phyloP scores from a whole-genome alignment of 2,113 vertebrate species.

The Pipra filicauda region DNA sequence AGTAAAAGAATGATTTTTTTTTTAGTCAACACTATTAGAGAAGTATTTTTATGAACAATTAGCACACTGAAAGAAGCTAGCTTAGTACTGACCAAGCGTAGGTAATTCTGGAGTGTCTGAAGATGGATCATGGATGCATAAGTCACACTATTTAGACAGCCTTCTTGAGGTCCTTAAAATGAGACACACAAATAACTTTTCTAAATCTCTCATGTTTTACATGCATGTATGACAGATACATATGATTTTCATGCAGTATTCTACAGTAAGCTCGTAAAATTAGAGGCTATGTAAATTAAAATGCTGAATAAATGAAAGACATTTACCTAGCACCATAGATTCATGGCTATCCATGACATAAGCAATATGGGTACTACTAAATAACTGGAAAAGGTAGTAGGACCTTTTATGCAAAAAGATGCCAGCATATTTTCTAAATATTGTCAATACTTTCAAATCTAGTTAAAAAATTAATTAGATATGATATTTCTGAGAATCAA shows the following conservation, averaged over 20 bases:
- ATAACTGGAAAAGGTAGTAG: background rate
- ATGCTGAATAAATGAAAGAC: background rate
- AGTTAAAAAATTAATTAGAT: background rate
- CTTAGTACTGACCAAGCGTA: conserved; percentile 83
- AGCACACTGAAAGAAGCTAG: background rate
- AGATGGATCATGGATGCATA: conserved; percentile 89
- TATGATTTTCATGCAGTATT: background rate
- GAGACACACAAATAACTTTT: background rate
- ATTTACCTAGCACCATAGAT: background rate
- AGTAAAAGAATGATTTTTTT: background rate
- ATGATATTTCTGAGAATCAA: background rate
- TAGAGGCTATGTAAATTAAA: background rate
- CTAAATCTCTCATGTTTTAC: background rate
- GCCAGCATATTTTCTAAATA: background rate
- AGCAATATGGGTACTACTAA: background rate
- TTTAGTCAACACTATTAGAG: background rate
- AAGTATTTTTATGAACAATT: background rate
- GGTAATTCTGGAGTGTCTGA: conserved; percentile 91
- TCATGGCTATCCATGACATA: background rate
- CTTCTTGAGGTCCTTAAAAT: conserved; percentile 85
- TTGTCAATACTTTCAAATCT: background rate
- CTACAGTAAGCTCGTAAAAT: background rate
- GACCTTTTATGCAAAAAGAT: background rate
- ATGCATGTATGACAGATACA: background rate
- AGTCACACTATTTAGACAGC: conserved; percentile 86